These are phyloP conservation scores for Macrosteles quadrilineatus DNA, from an alignment of 1,140 invertebrate genomes.

Conservation along the genomic window DNA sequence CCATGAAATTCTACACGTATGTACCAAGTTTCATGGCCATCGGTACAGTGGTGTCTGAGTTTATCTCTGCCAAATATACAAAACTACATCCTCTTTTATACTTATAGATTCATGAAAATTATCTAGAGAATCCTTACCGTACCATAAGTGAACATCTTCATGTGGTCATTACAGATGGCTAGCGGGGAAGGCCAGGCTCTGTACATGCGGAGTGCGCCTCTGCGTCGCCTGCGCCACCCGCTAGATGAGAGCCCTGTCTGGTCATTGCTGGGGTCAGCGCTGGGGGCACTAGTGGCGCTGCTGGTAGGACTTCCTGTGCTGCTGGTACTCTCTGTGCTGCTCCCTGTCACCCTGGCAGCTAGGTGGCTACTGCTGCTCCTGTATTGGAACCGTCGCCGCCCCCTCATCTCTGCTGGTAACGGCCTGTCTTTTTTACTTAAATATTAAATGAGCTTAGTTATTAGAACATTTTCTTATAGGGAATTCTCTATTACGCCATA, in stretches of 20 bases:
- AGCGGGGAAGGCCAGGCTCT: background rate
- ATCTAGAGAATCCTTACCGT: too few species aligned
- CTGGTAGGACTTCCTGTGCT: slow-evolving; percentile 50
- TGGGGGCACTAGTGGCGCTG: slow-evolving; percentile 51
- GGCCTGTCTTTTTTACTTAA: too few species aligned
- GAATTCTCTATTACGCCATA: too few species aligned
- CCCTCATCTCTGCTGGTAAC: slow-evolving; percentile 18
- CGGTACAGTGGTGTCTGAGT: too few species aligned
- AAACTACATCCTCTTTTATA: too few species aligned
- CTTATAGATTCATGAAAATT: too few species aligned
- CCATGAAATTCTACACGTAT: too few species aligned
- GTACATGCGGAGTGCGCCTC: slow-evolving; percentile 28
- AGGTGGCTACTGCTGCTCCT: slow-evolving; percentile 45
- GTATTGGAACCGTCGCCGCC: slow-evolving; percentile 39
- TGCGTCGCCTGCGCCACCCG: slow-evolving; percentile 50
- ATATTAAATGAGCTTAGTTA: too few species aligned
- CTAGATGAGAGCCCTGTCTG: slow-evolving; percentile 52
- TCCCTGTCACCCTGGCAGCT: slow-evolving; percentile 40
- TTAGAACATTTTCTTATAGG: too few species aligned
- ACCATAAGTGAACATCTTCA: too few species aligned
- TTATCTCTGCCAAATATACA: too few species aligned
- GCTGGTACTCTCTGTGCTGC: slow-evolving; percentile 40
- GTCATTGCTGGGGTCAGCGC: slow-evolving; percentile 47
- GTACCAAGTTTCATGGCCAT: too few species aligned
- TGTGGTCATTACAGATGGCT: slow-evolving; percentile 30